Conservation (phyloP, 2,888 invertebrate genomes). For the Spisula solida region DNA sequence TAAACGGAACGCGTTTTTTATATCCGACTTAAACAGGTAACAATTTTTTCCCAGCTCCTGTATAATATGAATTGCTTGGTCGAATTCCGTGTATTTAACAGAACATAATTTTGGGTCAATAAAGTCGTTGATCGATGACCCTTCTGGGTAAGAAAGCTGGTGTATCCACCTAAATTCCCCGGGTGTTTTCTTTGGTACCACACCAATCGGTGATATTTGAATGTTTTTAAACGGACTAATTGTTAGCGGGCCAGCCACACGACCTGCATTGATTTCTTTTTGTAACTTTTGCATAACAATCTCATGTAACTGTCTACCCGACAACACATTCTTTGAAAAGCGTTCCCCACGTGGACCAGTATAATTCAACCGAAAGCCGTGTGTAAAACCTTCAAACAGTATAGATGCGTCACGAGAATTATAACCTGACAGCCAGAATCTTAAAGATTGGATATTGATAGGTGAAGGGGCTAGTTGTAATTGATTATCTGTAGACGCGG, state of each 20-base stretch:
- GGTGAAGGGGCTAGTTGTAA: no score
- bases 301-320: neutral
- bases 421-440: no score
- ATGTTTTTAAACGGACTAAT: constrained; percentile 36
- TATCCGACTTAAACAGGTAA: constrained; percentile 40
- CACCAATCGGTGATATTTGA: no score
- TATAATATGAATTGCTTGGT: constrained; percentile 47
- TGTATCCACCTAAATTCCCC: constrained; percentile 8
- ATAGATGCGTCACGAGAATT: no score
- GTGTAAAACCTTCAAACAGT: no score
- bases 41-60: constrained; percentile 50
- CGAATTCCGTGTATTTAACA: constrained; percentile 46
- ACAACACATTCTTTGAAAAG: constrained; percentile 42
- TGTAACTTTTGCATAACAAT: constrained; percentile 38
- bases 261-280: constrained; percentile 42
- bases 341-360: constrained; percentile 38
- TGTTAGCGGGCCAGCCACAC: constrained; percentile 49
- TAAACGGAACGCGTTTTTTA: constrained; percentile 54
- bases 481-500: no score
- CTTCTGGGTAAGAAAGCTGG: constrained; percentile 1
- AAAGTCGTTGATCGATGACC: constrained; percentile 52
- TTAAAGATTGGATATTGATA: no score
- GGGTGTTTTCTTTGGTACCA: no score
- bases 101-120: no score
- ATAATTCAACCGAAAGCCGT: no score